Conservation (phyloP, 1,140 invertebrate genomes). For the Leptinotarsa texana region DNA sequence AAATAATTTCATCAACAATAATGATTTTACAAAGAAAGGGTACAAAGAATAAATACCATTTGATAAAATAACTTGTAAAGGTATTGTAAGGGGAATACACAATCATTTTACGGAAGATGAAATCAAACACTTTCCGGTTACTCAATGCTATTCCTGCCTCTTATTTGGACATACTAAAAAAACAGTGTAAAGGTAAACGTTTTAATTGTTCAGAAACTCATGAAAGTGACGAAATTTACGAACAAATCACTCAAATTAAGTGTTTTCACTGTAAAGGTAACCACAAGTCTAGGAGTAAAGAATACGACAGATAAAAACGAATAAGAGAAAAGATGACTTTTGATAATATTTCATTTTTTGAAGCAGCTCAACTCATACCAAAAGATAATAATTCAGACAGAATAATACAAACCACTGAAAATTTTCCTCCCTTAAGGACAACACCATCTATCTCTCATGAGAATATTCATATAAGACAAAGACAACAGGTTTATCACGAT, state of each 20-base stretch:
- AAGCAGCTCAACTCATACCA: too few species aligned
- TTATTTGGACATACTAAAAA: constrained; percentile 26
- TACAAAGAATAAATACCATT: too few species aligned
- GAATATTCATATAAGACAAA: not conserved
- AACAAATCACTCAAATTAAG: not conserved
- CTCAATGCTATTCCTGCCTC: constrained; percentile 26
- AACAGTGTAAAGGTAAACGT: constrained; percentile 26
- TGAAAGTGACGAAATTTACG: not conserved
- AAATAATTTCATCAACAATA: too few species aligned
- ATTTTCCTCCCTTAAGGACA: too few species aligned
- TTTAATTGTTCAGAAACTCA: constrained; percentile 19
- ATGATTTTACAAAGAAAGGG: too few species aligned
- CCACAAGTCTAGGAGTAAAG: constrained; percentile 26
- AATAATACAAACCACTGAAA: too few species aligned
- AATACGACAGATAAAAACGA: constrained; percentile 24
- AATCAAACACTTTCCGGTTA: not conserved
- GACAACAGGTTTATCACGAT: not conserved
- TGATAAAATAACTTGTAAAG: too few species aligned
- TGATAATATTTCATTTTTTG: too few species aligned
- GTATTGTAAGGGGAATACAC: not conserved
- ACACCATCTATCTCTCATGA: not conserved
- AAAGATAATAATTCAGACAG: too few species aligned
- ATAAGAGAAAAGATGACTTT: constrained; percentile 26
- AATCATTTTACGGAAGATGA: not conserved
- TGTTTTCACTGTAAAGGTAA: constrained; percentile 22